Percentiles rank a stretch among this genome's conserved stretches.
Conservation (phyloP, 2,113 vertebrate genomes). For the Coryphaenoides rupestris region DNA sequence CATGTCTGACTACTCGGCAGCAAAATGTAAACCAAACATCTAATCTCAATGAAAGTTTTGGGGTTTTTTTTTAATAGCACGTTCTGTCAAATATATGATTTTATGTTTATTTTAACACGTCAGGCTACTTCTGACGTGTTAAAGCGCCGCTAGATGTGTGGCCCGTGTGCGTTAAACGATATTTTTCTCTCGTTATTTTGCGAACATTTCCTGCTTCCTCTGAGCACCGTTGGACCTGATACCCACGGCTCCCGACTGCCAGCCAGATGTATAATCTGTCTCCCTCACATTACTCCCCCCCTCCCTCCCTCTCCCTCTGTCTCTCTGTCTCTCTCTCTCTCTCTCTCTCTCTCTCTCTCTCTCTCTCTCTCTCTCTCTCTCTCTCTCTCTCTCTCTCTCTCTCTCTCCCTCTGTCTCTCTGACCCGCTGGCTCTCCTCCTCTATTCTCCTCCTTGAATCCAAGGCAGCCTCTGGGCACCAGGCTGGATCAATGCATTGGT, state of each 20-base stretch:
- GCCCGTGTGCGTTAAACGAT: no score
- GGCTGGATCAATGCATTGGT: constrained; percentile 44
- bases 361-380: not conserved
- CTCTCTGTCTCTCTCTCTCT: constrained; percentile 11
- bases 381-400: constrained; percentile 21
- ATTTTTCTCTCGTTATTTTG: no score
- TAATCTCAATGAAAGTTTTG: not conserved
- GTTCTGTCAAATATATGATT: not conserved
- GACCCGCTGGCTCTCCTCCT: not conserved
- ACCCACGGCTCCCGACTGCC: constrained; percentile 10
- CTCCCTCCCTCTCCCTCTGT: not conserved
- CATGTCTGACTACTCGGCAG: not conserved
- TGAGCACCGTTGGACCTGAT: no score
- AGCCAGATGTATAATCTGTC: constrained; percentile 31
- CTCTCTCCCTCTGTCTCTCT: constrained; percentile 23
- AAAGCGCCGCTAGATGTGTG: no score
- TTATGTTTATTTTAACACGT: no score
- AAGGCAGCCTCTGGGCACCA: constrained; percentile 34
- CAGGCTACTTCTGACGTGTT: no score
- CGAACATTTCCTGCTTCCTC: no score
- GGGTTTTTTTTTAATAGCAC: no score
- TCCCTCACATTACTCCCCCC: constrained; percentile 32
- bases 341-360: constrained; percentile 7
- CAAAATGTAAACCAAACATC: no score
- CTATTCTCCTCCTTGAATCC: constrained; percentile 15